phyloP scores from a whole-genome alignment of 2,113 vertebrate species.

The Dasyornis broadbenti region DNA sequence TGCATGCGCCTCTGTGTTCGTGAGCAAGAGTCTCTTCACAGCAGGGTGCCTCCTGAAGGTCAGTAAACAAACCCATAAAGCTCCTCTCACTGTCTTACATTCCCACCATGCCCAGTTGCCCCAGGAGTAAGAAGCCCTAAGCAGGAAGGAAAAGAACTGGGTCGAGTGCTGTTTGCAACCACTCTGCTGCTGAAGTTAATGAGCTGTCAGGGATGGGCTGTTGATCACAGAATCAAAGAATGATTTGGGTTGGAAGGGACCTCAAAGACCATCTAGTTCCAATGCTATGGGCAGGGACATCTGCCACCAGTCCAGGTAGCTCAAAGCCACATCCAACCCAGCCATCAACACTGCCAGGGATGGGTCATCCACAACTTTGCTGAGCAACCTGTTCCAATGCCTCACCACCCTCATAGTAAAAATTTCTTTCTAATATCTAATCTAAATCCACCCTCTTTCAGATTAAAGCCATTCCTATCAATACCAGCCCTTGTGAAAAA shows the following conservation, averaged over 20 bases:
- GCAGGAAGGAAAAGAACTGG: background rate
- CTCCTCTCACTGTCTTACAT: background rate
- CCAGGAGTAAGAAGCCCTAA: background rate
- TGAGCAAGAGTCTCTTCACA: background rate
- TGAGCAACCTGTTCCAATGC: background rate
- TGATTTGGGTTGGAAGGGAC: background rate
- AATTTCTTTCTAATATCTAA: background rate
- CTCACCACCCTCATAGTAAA: background rate
- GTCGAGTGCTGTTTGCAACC: background rate
- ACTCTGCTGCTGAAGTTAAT: background rate
- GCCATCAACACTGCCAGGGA: background rate
- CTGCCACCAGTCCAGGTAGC: background rate
- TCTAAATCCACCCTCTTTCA: background rate
- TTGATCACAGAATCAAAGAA: background rate
- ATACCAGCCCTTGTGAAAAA: background rate
- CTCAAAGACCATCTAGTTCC: background rate
- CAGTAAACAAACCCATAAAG: background rate
- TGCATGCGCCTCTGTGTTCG: background rate
- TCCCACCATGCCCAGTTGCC: background rate
- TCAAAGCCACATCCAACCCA: background rate
- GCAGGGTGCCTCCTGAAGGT: background rate
- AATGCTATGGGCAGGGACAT: background rate
- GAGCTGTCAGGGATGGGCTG: background rate
- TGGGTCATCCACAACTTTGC: background rate
- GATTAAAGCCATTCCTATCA: background rate